phyloP scores from a whole-genome alignment of 2,113 vertebrate genomes.

The Centropus unirufus region DNA sequence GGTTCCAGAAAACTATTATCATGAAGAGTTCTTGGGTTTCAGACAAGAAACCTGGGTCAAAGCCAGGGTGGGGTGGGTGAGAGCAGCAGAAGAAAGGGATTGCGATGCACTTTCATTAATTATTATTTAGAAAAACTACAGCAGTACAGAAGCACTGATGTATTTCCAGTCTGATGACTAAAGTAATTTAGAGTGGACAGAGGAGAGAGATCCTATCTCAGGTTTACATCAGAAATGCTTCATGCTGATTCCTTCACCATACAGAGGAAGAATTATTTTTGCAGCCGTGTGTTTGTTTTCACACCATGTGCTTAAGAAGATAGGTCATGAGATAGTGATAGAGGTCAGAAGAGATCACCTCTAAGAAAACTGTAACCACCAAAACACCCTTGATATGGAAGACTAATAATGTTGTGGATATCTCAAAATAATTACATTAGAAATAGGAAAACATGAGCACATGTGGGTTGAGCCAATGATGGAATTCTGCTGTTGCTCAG shows the following conservation, averaged over 20 bases:
- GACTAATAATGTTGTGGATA: conserved; percentile 44
- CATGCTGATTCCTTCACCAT: background rate
- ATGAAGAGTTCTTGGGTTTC: background rate
- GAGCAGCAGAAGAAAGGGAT: background rate
- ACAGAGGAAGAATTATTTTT: background rate
- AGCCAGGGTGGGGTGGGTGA: background rate
- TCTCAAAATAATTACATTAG: conserved; percentile 53
- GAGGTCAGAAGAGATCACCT: conserved; percentile 3
- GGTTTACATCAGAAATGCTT: background rate
- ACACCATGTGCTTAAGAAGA: background rate
- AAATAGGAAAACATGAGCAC: conserved; percentile 28
- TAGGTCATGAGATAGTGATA: conserved; percentile 17
- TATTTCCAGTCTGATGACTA: background rate
- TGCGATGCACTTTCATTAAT: background rate
- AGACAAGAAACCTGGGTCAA: background rate
- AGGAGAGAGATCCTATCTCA: background rate
- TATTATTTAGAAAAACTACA: background rate
- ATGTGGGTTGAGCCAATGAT: conserved; percentile 29
- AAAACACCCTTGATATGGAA: background rate
- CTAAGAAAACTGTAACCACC: background rate
- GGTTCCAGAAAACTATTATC: background rate
- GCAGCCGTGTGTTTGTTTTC: background rate
- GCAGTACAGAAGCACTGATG: background rate
- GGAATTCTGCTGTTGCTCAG: conserved; percentile 56
- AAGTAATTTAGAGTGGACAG: background rate